Conservation (phyloP, 2,113 vertebrate genomes). For the Phoenicopterus ruber region DNA sequence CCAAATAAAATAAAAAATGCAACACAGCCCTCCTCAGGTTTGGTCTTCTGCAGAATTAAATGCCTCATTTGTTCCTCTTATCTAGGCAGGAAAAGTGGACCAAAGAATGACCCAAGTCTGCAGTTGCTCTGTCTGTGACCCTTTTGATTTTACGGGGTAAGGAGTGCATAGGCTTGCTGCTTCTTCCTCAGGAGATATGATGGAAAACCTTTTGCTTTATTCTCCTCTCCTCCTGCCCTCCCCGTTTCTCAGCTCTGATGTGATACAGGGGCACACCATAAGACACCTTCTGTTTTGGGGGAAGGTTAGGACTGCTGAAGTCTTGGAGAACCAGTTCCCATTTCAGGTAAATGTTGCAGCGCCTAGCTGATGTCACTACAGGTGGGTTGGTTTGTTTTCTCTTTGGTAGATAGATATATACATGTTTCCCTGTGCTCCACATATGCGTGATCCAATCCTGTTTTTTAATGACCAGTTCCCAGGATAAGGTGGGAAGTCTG, state of each 20-base stretch:
- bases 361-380: not conserved
- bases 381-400: not conserved
- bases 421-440: fast-evolving
- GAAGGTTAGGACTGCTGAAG: not conserved
- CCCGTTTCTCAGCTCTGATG: not conserved
- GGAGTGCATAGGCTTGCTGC: not conserved
- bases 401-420: not conserved
- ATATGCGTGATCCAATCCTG: not conserved
- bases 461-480: not conserved
- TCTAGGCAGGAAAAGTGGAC: not conserved
- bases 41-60: not conserved
- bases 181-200: not conserved
- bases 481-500: not conserved
- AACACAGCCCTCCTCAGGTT: conserved; percentile 4
- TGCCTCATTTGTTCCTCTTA: not conserved
- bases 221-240: not conserved
- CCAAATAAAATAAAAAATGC: conserved; percentile 51
- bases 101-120: not conserved
- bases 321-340: not conserved
- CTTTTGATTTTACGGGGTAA: not conserved
- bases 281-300: not conserved
- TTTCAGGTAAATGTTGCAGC: not conserved
- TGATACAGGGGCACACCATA: not conserved
- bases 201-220: not conserved
- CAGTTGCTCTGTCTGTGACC: not conserved